These are phyloP conservation scores for Drosophila lowei DNA, from an alignment of 1,140 invertebrate species.

Conservation along the genomic window DNA sequence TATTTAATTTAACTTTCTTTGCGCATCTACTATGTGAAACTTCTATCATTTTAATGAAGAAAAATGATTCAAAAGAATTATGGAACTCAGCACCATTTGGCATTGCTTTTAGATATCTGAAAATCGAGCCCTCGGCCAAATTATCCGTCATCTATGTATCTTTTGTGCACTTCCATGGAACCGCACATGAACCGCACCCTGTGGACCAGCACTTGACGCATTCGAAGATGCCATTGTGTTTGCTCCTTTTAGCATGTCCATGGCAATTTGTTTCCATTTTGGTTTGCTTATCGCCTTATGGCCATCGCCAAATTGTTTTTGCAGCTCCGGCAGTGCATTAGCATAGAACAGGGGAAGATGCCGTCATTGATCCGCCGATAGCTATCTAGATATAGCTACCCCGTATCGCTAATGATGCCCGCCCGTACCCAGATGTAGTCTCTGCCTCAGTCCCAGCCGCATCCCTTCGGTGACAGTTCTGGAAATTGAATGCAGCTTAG, in stretches of 20 bases:
- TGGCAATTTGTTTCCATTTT: constrained; percentile 80
- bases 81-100: too few species aligned
- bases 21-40: too few species aligned
- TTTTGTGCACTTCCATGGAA: constrained; percentile 35
- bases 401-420: constrained; percentile 66
- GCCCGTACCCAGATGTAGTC: constrained; percentile 16
- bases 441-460: constrained; percentile 19
- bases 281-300: constrained; percentile 73
- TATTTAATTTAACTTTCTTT: too few species aligned
- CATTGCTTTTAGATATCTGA: neutral
- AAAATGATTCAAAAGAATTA: too few species aligned
- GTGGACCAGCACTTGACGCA: constrained; percentile 72
- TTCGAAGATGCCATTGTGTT: constrained; percentile 46
- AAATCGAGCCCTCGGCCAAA: constrained; percentile 5
- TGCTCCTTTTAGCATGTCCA: constrained; percentile 56
- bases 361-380: constrained; percentile 73
- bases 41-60: too few species aligned
- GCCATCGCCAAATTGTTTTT: constrained; percentile 78
- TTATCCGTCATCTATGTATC: constrained; percentile 2
- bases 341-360: constrained; percentile 59
- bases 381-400: constrained; percentile 64
- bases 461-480: constrained; percentile 47
- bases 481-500: constrained; percentile 75
- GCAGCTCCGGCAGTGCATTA: constrained; percentile 48
- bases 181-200: constrained; percentile 60